phyloP scores from a whole-genome alignment of 2,888 invertebrate species.

The Philhelius pedissequus region DNA sequence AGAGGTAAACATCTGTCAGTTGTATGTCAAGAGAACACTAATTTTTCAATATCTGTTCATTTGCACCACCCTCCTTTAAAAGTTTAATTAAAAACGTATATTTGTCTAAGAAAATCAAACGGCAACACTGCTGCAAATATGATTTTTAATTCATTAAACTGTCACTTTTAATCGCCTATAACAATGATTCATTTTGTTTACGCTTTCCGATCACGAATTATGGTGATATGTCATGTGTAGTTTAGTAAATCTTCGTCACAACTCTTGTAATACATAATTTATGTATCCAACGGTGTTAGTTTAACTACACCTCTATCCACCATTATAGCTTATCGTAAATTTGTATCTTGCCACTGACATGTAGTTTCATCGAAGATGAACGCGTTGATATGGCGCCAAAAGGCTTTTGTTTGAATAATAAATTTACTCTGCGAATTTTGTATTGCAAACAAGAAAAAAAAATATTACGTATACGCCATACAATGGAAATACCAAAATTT shows the following conservation, averaged over 20 bases:
- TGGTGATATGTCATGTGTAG: background rate
- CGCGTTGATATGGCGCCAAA: slow-evolving; percentile 1
- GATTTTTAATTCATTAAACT: background rate
- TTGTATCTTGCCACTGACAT: slow-evolving; percentile 5
- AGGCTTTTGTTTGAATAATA: slow-evolving; percentile 13
- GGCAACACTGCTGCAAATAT: background rate
- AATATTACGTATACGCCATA: slow-evolving; percentile 52
- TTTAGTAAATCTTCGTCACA: background rate
- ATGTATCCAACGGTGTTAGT: slow-evolving; percentile 1
- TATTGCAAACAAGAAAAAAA: slow-evolving; percentile 11
- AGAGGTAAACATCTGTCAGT: too few species aligned
- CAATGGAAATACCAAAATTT: background rate
- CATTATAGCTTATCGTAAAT: background rate
- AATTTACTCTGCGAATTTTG: slow-evolving; percentile 1
- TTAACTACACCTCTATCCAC: background rate
- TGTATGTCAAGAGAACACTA: too few species aligned
- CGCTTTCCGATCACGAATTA: slow-evolving; percentile 9
- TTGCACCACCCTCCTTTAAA: too few species aligned
- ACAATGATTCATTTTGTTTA: background rate
- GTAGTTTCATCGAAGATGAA: slow-evolving; percentile 1
- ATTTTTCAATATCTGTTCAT: too few species aligned
- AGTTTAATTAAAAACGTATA: too few species aligned
- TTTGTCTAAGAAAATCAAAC: background rate
- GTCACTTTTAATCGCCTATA: slow-evolving; percentile 13
- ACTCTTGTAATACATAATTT: slow-evolving; percentile 24